Conservation (phyloP, 2,797 vertebrate species). For the Erethizon dorsatum region DNA sequence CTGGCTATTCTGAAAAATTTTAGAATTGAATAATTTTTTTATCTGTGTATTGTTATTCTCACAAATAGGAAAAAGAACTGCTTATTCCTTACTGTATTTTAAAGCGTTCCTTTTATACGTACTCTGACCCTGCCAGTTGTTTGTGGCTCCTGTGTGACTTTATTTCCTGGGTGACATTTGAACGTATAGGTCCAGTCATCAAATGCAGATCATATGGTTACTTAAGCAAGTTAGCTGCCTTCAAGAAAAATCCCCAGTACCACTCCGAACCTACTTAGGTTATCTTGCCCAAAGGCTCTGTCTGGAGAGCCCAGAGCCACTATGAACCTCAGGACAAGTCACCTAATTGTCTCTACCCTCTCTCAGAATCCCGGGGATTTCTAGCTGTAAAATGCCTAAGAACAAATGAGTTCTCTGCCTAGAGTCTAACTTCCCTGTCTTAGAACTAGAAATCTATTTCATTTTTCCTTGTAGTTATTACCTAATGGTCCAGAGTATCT, state of each 20-base stretch:
- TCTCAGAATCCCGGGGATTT: not conserved
- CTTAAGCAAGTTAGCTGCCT: not conserved
- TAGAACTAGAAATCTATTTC: conserved; percentile 36
- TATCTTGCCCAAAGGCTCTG: not conserved
- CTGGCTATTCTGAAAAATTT: conserved; percentile 78
- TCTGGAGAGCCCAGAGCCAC: not conserved
- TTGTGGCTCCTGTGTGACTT: conserved; percentile 45
- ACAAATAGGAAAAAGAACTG: conserved; percentile 76
- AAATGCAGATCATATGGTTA: not conserved
- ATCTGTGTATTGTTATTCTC: conserved; percentile 52
- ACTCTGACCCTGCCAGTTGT: not conserved
- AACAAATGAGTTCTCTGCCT: not conserved
- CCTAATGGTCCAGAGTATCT: not conserved
- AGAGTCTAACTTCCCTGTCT: not conserved
- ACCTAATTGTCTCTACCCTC: not conserved
- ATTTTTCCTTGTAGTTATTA: conserved; percentile 53
- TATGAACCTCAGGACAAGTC: not conserved
- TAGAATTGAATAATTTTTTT: conserved; percentile 37
- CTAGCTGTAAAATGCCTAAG: not conserved
- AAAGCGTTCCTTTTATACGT: conserved; percentile 66
- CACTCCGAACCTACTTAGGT: not conserved
- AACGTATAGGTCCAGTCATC: conserved; percentile 58
- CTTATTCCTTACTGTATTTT: conserved; percentile 72
- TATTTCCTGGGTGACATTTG: conserved; percentile 76
- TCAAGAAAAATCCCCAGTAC: not conserved